Conservation (phyloP, 2,113 vertebrate species). For the Colius striatus region DNA sequence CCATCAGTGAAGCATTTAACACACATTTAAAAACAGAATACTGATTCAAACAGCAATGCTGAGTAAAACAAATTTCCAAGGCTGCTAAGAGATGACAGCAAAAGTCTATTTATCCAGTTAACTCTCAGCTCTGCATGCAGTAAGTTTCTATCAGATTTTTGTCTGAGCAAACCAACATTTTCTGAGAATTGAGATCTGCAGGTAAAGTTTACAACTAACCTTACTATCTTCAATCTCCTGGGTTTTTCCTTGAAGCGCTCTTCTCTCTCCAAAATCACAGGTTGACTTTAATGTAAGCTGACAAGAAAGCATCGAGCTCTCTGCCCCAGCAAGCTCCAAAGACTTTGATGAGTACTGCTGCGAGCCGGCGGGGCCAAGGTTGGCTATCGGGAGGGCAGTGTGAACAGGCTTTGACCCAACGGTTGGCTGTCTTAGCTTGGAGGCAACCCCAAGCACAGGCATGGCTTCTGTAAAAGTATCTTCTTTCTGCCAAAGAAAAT, state of each 20-base stretch:
- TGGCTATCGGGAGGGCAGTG: slow-evolving; percentile 89
- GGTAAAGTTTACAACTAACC: slow-evolving; percentile 83
- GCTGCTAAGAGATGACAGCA: background rate
- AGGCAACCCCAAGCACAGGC: slow-evolving; percentile 96
- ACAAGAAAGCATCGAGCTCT: slow-evolving; percentile 81
- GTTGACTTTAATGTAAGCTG: slow-evolving; percentile 86
- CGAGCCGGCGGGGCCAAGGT: slow-evolving; percentile 73
- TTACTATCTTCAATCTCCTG: slow-evolving; percentile 90
- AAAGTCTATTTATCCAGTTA: background rate
- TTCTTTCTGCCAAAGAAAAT: slow-evolving; percentile 82
- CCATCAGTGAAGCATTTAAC: background rate
- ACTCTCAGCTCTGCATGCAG: background rate
- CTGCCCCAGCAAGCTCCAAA: slow-evolving; percentile 78
- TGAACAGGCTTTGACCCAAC: slow-evolving; percentile 91
- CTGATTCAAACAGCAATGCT: background rate
- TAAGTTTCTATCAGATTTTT: background rate
- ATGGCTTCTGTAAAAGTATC: slow-evolving; percentile 84
- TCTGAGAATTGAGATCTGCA: background rate
- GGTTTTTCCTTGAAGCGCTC: slow-evolving; percentile 73
- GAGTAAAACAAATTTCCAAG: background rate
- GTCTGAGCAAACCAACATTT: slow-evolving; percentile 13
- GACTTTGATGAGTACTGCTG: slow-evolving; percentile 80
- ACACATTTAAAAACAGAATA: background rate
- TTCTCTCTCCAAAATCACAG: slow-evolving; percentile 83
- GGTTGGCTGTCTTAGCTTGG: slow-evolving; percentile 89